Evolutionary conservation across 2,113 vertebrate genomes (phyloP), one percentile per base, ranked within the genome.

Genomic region (Mola mola): DNA sequence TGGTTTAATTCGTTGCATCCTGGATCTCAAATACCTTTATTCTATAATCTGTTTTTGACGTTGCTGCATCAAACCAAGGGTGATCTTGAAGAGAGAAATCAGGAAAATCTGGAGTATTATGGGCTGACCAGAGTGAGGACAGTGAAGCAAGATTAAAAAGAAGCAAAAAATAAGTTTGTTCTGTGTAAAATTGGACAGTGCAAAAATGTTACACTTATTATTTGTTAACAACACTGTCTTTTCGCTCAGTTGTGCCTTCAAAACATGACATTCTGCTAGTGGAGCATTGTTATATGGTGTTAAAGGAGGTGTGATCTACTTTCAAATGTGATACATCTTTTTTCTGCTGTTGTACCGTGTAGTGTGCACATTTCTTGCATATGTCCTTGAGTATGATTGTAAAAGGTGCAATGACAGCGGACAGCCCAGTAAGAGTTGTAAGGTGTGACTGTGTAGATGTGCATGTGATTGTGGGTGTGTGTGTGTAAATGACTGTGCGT

Each of bases 401-500:
- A 85, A 75, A 56, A 75, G 69, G 84, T 79, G 74, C 58, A 68
- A 71, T n/a, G n/a, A n/a, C n/a, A n/a, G n/a, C n/a, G n/a, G n/a
- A n/a, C n/a, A n/a, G n/a, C 36, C 44, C 57, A 48, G 79, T 26
- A 7, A n/a, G n/a, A n/a, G n/a, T n/a, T n/a, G n/a, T n/a, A 28
- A 16, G 37, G 17, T 66, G 59, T 25, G 22, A 48, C 24, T 59
- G 37, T 24, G 48, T 61, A 25, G 20, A 20, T 15, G 37, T 31
- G 17, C 9, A 12, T 41, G 33, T 49, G 37, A n/a, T n/a, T 34
- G 38, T 58, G 33, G 38, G 48, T 37, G 50, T 13, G 40, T 11
- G 19, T 8, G 36, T 2, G 57, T 16, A 26, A 31, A 7, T 6
- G 53, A 31, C 59, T 22, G 66, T 19, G 50, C 53, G 55, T 78